These are phyloP conservation scores for Phrixothrix hirtus DNA, from an alignment of 2,888 invertebrate species.

Conservation along the genomic window DNA sequence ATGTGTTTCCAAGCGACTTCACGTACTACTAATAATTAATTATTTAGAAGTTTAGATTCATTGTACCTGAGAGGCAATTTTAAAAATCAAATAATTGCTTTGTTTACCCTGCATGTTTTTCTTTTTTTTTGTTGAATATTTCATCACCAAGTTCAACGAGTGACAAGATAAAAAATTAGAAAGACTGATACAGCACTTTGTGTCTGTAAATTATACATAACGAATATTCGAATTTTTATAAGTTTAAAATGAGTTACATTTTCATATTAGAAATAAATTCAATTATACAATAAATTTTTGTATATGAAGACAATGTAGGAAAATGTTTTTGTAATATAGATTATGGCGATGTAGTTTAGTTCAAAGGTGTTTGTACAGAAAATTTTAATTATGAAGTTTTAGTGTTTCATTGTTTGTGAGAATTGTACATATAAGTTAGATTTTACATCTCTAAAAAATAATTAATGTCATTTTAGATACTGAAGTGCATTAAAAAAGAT, in stretches of 20 bases:
- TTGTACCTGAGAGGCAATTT: conserved; percentile 16
- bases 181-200: conserved; percentile 25
- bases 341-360: conserved; percentile 29
- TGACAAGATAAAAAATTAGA: conserved; percentile 28
- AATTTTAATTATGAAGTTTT: conserved; percentile 19
- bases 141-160: conserved; percentile 23
- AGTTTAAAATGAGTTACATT: conserved; percentile 34
- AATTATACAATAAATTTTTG: conserved; percentile 27
- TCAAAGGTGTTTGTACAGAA: conserved; percentile 33
- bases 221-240: conserved; percentile 43
- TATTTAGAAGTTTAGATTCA: conserved; percentile 5
- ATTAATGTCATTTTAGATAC: too few relatives aligned
- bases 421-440: conserved; percentile 25
- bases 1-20: conserved; percentile 6
- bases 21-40: conserved; percentile 7
- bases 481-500: too few relatives aligned
- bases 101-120: conserved; percentile 9
- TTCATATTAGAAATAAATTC: conserved; percentile 33
- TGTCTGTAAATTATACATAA: conserved; percentile 32
- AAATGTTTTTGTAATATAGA: conserved; percentile 28
- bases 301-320: conserved; percentile 25
- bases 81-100: conserved; percentile 1
- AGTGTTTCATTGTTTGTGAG: conserved; percentile 15
- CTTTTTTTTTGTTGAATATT: conserved; percentile 18
- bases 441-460: too few relatives aligned